Base-by-base conservation (phyloP, 2,797 vertebrate genomes). In the Dryobates pubescens region DNA sequence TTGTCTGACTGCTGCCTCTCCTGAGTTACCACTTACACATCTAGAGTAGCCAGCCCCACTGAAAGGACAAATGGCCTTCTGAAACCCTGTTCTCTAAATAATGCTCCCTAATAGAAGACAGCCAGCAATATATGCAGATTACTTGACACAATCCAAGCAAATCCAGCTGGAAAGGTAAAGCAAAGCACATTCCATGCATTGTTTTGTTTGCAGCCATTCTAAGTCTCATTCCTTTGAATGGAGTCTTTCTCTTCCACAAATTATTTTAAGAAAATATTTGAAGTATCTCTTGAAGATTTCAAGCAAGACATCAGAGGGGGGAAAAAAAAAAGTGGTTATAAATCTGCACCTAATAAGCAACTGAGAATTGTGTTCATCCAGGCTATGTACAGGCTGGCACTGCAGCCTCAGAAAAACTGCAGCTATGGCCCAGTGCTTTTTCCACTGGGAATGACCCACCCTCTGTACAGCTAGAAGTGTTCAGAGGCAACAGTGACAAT, bases 381-480 rank as follows among this genome's bases (percentile, higher is more conserved):
- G 68, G 45, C 26, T 88, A 65, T 2, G 1, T n/a, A 43, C 29
- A 56, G 43, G 38, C 63, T 78, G 59, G 67, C 19, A 62, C 45
- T 61, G 51, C 62, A 84, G 81, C 64, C 65, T 90, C 17, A 17
- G 53, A 58, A 92, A 62, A 82, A 82, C n/a, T 75, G 69, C 32
- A 82, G 13, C 63, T 47, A 24, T 0, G 3, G 34, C 56, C 56
- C 64, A 59, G 53, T 59, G 65, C 16, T 81, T 67, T 76, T 45
- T 64, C 38, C 10, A 12, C 30, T 76, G n/a, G 0, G 0, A 69
- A 78, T 38, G 63, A 14, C 19, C 27, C 83, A 23, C 20, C 41
- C 0, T 0, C 43, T n/a, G 30, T 22, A 45, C 0, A 17, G 54
- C 27, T 56, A 13, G 16, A 30, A 56, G 6, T 63, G n/a, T 77